These are phyloP conservation scores for Xenus cinereus DNA, from an alignment of 2,113 vertebrate genomes.

Conservation along the genomic window DNA sequence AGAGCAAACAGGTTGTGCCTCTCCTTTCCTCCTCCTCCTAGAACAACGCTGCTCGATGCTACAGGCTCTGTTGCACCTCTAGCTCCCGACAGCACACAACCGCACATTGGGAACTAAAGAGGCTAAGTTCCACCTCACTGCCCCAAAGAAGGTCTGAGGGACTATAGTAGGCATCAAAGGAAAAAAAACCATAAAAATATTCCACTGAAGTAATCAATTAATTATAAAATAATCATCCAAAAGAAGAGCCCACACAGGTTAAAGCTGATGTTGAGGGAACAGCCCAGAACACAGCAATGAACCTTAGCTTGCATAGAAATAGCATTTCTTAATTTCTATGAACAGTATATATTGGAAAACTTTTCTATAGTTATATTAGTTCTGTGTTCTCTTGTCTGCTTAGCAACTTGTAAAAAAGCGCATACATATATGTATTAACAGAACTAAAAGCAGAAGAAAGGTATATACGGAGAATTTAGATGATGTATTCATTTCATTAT, in stretches of 20 bases:
- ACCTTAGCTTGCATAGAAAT: not conserved
- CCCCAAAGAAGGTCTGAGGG: not conserved
- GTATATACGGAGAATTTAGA: not conserved
- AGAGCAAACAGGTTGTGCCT: not conserved
- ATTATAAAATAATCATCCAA: not conserved
- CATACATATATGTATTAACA: not conserved
- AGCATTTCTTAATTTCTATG: not conserved
- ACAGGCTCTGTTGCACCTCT: not conserved
- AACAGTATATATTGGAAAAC: not conserved
- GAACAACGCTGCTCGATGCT: not conserved
- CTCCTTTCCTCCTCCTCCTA: not conserved
- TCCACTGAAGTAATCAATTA: not conserved
- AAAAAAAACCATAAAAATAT: not conserved
- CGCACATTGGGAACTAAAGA: not conserved
- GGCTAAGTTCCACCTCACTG: not conserved
- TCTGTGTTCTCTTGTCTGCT: not conserved
- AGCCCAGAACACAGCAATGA: not conserved
- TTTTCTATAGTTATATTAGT: not conserved
- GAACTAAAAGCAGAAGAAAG: not conserved
- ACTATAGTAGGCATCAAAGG: not conserved
- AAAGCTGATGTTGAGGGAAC: not conserved
- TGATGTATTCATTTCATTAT: constrained; percentile 4
- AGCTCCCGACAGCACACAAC: not conserved
- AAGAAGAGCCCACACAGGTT: not conserved
- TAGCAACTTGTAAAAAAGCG: not conserved